A percentile compares a stretch with the other conserved stretches of the same genome.
phyloP scores from a whole-genome alignment of 2,888 invertebrate species.

The Hartigia nigra region DNA sequence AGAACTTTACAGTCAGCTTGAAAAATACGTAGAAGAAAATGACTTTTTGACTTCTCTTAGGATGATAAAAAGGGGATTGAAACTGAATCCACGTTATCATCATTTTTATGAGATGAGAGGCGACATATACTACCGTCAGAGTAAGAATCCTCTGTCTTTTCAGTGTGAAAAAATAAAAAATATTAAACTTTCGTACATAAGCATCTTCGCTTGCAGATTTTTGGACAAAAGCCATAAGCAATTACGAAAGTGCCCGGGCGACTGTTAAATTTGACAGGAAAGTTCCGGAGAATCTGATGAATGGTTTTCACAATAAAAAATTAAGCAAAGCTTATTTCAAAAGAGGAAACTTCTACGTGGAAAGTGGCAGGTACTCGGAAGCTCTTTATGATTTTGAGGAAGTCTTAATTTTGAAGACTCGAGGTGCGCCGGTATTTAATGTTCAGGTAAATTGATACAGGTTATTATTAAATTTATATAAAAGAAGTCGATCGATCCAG shows the following conservation, averaged over 20 bases:
- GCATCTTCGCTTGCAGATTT: slow-evolving; percentile 1
- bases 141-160: slow-evolving; percentile 13
- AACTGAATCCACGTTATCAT: slow-evolving; percentile 31
- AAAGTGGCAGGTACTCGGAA: slow-evolving; percentile 24
- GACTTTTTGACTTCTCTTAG: background rate
- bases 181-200: slow-evolving; percentile 18
- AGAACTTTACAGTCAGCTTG: slow-evolving; percentile 22
- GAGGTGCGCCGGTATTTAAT: background rate
- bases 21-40: slow-evolving; percentile 14
- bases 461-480: slow-evolving; percentile 1
- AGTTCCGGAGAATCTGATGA: background rate
- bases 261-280: slow-evolving; percentile 26
- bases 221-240: slow-evolving; percentile 31
- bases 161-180: background rate
- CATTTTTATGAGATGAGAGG: slow-evolving; percentile 35
- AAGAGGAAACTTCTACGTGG: slow-evolving; percentile 28
- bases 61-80: slow-evolving; percentile 35
- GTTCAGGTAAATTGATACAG: slow-evolving; percentile 30
- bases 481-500: background rate
- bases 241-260: slow-evolving; percentile 34
- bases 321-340: slow-evolving; percentile 28
- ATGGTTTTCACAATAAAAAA: slow-evolving; percentile 23
- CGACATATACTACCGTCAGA: slow-evolving; percentile 29
- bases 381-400: slow-evolving; percentile 42
- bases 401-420: slow-evolving; percentile 25